These are phyloP conservation scores for Petrocephalus schoutedeni DNA, from an alignment of 2,797 vertebrate genomes.

Conservation along the genomic window DNA sequence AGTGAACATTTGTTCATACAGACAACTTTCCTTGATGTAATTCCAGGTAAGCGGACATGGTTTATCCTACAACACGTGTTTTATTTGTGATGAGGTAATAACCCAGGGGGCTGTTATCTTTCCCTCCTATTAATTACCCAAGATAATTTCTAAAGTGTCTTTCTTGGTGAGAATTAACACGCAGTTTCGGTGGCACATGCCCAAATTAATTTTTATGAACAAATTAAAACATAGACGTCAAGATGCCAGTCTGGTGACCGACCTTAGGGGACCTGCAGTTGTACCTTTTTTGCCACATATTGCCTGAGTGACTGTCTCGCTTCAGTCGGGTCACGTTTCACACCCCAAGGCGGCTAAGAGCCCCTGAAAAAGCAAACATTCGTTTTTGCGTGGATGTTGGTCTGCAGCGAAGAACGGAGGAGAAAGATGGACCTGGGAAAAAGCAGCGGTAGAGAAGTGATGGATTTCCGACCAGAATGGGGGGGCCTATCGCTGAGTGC, in stretches of 20 bases:
- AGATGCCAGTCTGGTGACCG: not conserved
- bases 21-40: not conserved
- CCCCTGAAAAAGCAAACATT: not conserved
- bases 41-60: not conserved
- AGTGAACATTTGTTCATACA: not conserved
- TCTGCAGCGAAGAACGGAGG: not conserved
- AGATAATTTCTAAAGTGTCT: not conserved
- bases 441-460: not conserved
- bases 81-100: not conserved
- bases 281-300: not conserved
- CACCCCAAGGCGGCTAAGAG: not conserved
- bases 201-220: not conserved
- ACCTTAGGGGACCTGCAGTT: not conserved
- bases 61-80: not conserved
- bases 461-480: not conserved
- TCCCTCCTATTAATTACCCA: not conserved
- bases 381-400: not conserved
- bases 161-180: not conserved
- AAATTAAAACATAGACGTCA: not conserved
- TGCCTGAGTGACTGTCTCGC: not conserved
- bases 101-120: not conserved
- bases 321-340: not conserved
- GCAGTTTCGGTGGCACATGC: not conserved
- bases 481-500: not conserved
- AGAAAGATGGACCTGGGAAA: not conserved